These are phyloP conservation scores for Streblospio benedicti DNA, from an alignment of 1,140 invertebrate species.

Conservation along the genomic window DNA sequence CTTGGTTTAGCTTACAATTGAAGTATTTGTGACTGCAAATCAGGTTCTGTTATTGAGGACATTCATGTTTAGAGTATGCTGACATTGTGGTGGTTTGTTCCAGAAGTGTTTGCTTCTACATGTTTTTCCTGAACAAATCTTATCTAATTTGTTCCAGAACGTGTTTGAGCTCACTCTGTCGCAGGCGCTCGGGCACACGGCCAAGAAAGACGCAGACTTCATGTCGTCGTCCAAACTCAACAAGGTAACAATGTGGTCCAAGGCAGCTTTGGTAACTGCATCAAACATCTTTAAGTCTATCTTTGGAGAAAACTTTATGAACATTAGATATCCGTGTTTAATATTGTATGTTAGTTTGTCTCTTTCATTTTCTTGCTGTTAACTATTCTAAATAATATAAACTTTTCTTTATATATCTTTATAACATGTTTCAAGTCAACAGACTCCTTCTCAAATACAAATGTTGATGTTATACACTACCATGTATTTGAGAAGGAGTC, in stretches of 20 bases:
- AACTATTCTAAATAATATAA: too few relatives aligned
- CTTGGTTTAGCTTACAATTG: neutral
- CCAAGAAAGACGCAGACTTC: constrained; percentile 54
- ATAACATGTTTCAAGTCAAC: too few relatives aligned
- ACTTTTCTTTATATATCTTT: too few relatives aligned
- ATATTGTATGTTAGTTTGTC: too few relatives aligned
- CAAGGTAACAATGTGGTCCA: constrained; percentile 50
- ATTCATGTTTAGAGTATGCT: neutral
- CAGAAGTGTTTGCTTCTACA: neutral
- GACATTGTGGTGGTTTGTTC: neutral
- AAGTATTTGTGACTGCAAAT: neutral
- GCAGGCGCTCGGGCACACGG: constrained; percentile 70
- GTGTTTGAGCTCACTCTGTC: constrained; percentile 91
- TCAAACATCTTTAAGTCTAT: too few relatives aligned
- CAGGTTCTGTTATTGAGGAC: neutral
- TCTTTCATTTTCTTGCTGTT: too few relatives aligned
- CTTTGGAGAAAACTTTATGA: too few relatives aligned
- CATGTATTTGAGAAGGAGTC: too few relatives aligned
- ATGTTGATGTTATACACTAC: too few relatives aligned
- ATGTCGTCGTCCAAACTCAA: constrained; percentile 55
- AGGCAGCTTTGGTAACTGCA: neutral
- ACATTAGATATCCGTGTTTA: too few relatives aligned
- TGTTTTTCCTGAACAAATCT: neutral
- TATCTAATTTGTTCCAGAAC: constrained; percentile 51
- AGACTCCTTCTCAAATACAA: too few relatives aligned